Evolutionary conservation across 2,888 invertebrate species (phyloP).

Genomic region (Aphelenchoides bicaudatus): DNA sequence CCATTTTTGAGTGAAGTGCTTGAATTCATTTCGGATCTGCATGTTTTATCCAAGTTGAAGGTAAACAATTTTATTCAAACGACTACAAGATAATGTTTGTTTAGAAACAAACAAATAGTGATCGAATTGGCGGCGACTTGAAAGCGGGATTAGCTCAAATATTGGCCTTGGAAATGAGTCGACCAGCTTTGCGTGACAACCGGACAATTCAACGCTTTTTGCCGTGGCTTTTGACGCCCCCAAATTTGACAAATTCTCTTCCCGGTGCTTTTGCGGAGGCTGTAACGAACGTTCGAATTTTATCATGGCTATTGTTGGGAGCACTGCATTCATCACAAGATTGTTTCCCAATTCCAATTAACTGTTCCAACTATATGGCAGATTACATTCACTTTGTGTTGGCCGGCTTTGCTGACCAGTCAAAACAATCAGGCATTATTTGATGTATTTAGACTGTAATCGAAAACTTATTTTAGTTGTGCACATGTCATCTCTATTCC

Average conservation of each 20-base stretch:
- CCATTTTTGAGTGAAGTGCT: constrained; percentile 85
- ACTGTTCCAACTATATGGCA: constrained; percentile 90
- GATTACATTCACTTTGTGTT: constrained; percentile 95
- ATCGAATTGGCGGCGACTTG: constrained; percentile 85
- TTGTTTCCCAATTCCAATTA: constrained; percentile 78
- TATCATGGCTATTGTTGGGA: constrained; percentile 92
- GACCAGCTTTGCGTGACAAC: constrained; percentile 64
- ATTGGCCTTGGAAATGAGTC: constrained; percentile 84
- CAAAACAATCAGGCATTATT: constrained; percentile 66
- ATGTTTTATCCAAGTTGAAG: constrained; percentile 92
- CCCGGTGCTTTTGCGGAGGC: constrained; percentile 58
- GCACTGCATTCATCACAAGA: constrained; percentile 69
- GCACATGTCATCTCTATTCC: constrained; percentile 92
- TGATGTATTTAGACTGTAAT: too few relatives aligned
- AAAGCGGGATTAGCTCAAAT: constrained; percentile 84
- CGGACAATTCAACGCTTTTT: constrained; percentile 56
- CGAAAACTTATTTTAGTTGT: constrained; percentile 79
- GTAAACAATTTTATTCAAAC: constrained; percentile 65
- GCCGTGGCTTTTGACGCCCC: constrained; percentile 59
- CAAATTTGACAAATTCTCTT: constrained; percentile 54
- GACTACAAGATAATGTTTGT: background rate
- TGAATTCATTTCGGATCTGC: constrained; percentile 90
- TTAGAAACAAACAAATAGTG: constrained; percentile 57
- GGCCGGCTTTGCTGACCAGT: constrained; percentile 92
- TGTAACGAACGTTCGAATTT: constrained; percentile 79